These are phyloP conservation scores for Micromys minutus DNA, from an alignment of 2,113 vertebrate genomes.

Conservation along the genomic window DNA sequence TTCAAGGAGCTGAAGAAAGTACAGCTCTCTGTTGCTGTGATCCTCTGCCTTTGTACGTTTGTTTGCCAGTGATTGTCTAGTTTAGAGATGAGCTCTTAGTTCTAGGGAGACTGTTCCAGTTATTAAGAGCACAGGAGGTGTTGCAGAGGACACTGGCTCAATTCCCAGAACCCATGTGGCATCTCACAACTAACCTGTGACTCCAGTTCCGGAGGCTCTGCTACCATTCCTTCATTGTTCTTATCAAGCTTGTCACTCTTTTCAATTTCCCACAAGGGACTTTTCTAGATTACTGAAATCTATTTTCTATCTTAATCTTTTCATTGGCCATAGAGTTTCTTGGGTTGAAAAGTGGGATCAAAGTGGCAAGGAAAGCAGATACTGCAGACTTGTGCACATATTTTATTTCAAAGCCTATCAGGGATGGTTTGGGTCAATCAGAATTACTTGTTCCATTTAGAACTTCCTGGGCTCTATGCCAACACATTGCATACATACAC, in stretches of 20 bases:
- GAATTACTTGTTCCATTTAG: not conserved
- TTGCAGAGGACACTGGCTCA: not conserved
- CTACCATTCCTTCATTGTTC: constrained; percentile 40
- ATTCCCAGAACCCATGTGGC: not conserved
- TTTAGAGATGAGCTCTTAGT: not conserved
- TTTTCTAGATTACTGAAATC: constrained; percentile 64
- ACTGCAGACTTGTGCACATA: not conserved
- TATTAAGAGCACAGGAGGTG: not conserved
- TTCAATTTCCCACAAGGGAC: constrained; percentile 53
- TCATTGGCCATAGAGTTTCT: constrained; percentile 56
- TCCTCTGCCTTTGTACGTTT: not conserved
- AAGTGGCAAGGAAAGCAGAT: constrained; percentile 49
- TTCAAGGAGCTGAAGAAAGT: not conserved
- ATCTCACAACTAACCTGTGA: not conserved
- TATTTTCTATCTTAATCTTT: constrained; percentile 61
- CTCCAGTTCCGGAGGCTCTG: not conserved
- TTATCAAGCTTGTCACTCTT: constrained; percentile 58
- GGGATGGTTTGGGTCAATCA: not conserved
- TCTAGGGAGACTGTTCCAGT: too few relatives aligned
- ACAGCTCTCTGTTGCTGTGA: not conserved
- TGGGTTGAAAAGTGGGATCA: not conserved
- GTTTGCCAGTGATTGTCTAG: not conserved
- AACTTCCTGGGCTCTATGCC: not conserved
- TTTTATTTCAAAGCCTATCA: not conserved
- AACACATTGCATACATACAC: not conserved